These are phyloP conservation scores for Rhegmatorhina hoffmannsi DNA, from an alignment of 2,113 vertebrate genomes.

Conservation along the genomic window DNA sequence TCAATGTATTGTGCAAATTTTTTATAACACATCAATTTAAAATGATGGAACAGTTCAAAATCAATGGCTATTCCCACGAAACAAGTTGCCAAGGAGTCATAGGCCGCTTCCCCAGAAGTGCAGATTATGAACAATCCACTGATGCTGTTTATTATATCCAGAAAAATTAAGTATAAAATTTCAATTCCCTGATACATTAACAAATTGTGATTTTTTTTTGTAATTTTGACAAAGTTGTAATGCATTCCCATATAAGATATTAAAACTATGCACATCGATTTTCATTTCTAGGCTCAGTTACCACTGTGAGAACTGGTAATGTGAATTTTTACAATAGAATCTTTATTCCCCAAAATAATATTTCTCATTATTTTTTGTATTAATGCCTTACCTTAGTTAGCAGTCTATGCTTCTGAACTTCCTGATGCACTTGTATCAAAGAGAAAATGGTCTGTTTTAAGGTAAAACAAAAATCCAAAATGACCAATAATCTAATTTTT, in stretches of 20 bases:
- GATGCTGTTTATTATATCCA: conserved; percentile 27
- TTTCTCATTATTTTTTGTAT: background rate
- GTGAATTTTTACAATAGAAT: background rate
- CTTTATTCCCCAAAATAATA: background rate
- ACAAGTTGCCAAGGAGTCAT: background rate
- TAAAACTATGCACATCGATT: background rate
- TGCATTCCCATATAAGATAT: background rate
- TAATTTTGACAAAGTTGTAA: background rate
- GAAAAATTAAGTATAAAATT: conserved; percentile 34
- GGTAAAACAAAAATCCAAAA: background rate
- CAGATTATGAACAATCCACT: background rate
- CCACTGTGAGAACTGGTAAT: background rate
- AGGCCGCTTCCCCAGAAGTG: background rate
- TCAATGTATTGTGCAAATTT: background rate
- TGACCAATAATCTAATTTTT: background rate
- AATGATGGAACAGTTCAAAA: background rate
- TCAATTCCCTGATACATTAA: conserved; percentile 14
- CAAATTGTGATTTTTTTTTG: background rate
- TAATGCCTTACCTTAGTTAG: background rate
- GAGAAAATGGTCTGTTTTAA: background rate
- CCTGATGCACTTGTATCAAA: background rate
- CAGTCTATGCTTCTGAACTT: background rate
- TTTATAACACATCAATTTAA: background rate
- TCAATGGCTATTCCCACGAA: background rate
- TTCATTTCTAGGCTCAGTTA: background rate